phyloP scores from a whole-genome alignment of 2,113 vertebrate genomes.

The Excalfactoria chinensis region DNA sequence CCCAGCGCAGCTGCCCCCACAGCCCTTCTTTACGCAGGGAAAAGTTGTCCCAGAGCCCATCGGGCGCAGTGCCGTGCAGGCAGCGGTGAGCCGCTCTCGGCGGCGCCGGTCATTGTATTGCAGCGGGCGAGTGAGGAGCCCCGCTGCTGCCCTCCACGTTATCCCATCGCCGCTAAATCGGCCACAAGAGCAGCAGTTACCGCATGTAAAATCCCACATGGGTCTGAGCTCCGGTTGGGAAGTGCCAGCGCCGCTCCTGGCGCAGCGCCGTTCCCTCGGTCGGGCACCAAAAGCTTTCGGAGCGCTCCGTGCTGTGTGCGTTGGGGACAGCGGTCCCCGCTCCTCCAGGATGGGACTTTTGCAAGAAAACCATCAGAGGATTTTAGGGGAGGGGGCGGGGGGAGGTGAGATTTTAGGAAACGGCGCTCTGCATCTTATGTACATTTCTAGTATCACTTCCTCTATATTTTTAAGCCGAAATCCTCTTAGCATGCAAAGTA shows the following conservation, averaged over 20 bases:
- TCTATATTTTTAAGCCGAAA: constrained; percentile 91
- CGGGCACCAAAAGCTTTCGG: no score
- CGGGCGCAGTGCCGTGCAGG: no score
- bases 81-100: neutral
- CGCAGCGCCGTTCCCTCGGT: no score
- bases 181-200: neutral
- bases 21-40: no score
- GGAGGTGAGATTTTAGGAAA: constrained; percentile 67
- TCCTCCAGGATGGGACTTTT: neutral
- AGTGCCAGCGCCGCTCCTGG: neutral
- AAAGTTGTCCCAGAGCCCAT: no score
- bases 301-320: no score
- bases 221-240: neutral
- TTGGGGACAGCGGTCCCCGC: neutral
- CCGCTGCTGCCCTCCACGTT: neutral
- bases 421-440: constrained; percentile 80
- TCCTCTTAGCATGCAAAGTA: constrained; percentile 96
- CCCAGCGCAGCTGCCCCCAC: no score
- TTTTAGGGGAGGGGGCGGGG: neutral
- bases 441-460: constrained; percentile 87
- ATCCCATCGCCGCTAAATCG: neutral
- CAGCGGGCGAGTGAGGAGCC: neutral
- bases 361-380: constrained; percentile 45
- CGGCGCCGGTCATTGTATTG: no score
- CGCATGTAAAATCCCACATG: neutral